These are phyloP conservation scores for Priocnemis perturbator DNA, from an alignment of 2,888 invertebrate genomes.

Conservation along the genomic window DNA sequence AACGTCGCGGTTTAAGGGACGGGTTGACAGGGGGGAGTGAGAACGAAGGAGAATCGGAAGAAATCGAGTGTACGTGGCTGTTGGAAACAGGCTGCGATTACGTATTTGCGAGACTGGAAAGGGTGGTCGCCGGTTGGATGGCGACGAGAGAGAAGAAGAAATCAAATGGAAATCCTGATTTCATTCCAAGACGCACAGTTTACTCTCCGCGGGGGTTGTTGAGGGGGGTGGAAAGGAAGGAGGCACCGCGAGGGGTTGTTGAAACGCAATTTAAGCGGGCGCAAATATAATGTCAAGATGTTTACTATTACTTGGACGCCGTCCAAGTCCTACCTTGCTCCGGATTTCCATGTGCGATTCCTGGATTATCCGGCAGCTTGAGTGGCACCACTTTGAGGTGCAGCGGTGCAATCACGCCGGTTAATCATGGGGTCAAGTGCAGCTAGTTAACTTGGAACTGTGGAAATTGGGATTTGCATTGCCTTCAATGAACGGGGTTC, in stretches of 20 bases:
- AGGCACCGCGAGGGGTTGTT: conserved; percentile 25
- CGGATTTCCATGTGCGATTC: conserved; percentile 61
- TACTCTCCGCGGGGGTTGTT: conserved; percentile 6
- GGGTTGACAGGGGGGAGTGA: conserved; percentile 11
- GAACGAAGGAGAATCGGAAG: conserved; percentile 11
- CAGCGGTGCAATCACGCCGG: conserved; percentile 23
- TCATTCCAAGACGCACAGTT: conserved; percentile 44
- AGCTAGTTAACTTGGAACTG: not conserved
- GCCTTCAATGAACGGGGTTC: no score
- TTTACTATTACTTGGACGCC: conserved; percentile 69
- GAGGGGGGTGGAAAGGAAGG: conserved; percentile 35
- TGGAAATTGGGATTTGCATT: no score
- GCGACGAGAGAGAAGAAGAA: conserved; percentile 23
- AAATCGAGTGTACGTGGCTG: conserved; percentile 17
- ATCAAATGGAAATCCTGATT: conserved; percentile 59
- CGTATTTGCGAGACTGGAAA: conserved; percentile 21
- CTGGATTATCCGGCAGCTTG: conserved; percentile 1
- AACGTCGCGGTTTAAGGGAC: conserved; percentile 24
- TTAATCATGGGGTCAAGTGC: conserved; percentile 26
- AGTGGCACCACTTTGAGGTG: conserved; percentile 31
- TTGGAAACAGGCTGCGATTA: conserved; percentile 29
- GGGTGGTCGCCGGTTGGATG: not conserved
- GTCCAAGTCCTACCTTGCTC: conserved; percentile 58
- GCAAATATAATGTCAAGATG: conserved; percentile 72
- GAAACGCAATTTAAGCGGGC: conserved; percentile 68